Conservation (phyloP, 37 sponge, comb jelly and placozoan genomes). For the Geodia barretti region DNA sequence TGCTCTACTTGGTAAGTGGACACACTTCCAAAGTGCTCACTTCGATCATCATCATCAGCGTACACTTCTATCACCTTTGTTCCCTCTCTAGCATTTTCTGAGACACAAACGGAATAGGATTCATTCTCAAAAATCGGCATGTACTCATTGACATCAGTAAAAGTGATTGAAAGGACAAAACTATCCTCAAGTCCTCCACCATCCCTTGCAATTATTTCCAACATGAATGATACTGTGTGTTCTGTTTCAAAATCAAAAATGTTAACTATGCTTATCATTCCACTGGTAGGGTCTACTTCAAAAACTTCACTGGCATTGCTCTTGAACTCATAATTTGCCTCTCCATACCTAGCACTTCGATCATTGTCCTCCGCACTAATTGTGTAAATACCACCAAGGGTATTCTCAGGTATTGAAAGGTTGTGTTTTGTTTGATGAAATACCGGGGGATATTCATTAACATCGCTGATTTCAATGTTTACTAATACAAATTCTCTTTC, state of each 20-base stretch:
- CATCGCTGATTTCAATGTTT: slow-evolving; percentile 42
- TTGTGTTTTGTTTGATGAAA: slow-evolving; percentile 36
- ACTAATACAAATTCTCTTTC: slow-evolving; percentile 22
- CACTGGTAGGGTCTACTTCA: slow-evolving; percentile 29
- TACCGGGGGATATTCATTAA: slow-evolving; percentile 33
- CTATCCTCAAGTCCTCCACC: slow-evolving; percentile 27
- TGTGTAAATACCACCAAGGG: slow-evolving; percentile 4
- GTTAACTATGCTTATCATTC: slow-evolving; percentile 19
- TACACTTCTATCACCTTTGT: slow-evolving; percentile 8
- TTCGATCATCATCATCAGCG: slow-evolving; percentile 45
- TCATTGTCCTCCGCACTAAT: slow-evolving; percentile 29
- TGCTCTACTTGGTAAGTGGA: neutral
- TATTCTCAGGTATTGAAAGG: slow-evolving; percentile 30
- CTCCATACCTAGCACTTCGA: slow-evolving; percentile 22
- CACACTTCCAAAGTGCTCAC: slow-evolving; percentile 33
- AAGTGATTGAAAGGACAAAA: neutral
- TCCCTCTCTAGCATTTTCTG: slow-evolving; percentile 20
- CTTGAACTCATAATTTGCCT: neutral
- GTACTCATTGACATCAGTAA: slow-evolving; percentile 59
- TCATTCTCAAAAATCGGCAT: slow-evolving; percentile 30
- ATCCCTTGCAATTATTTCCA: slow-evolving; percentile 27
- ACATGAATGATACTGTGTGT: neutral
- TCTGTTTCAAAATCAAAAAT: slow-evolving; percentile 51
- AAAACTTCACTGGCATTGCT: slow-evolving; percentile 3
- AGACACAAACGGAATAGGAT: slow-evolving; percentile 27